Percentiles rank a stretch among this genome's conserved stretches.
Conservation (phyloP, 1,140 invertebrate species). For the Ptiloglossa arizonensis region DNA sequence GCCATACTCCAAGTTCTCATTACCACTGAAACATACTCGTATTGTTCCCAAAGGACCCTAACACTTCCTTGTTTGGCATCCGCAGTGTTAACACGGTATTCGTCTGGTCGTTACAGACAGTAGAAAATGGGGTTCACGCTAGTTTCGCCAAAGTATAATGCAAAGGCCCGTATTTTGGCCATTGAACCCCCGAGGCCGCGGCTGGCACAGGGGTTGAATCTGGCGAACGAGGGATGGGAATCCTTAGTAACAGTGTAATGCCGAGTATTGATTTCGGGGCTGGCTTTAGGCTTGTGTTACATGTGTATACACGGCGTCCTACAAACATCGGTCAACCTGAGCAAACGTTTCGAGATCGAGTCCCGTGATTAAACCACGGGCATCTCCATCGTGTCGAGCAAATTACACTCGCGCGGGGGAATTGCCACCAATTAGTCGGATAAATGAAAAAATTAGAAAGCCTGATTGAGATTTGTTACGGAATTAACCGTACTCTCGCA, state of each 20-base stretch:
- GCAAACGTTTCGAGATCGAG: conserved; percentile 25
- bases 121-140: not conserved
- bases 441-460: not conserved
- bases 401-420: conserved; percentile 1
- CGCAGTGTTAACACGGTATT: too few relatives aligned
- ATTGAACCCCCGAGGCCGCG: conserved; percentile 24
- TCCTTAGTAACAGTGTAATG: conserved; percentile 72
- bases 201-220: conserved; percentile 45
- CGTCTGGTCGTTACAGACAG: too few relatives aligned
- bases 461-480: not conserved
- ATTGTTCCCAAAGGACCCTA: too few relatives aligned
- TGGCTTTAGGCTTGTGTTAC: conserved; percentile 66
- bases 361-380: conserved; percentile 25
- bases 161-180: conserved; percentile 39
- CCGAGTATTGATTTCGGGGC: conserved; percentile 71
- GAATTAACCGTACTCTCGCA: not conserved
- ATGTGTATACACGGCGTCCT: conserved; percentile 58
- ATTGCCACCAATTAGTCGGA: not conserved
- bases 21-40: too few relatives aligned
- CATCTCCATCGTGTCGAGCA: not conserved
- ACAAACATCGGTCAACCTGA: conserved; percentile 57
- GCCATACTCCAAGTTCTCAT: too few relatives aligned
- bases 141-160: conserved; percentile 4
- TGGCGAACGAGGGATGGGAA: conserved; percentile 63
- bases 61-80: too few relatives aligned